A percentile compares a stretch with the other conserved stretches of the same genome.
Conservation (phyloP, 2,888 invertebrate species). For the Epistrophella euchroma region DNA sequence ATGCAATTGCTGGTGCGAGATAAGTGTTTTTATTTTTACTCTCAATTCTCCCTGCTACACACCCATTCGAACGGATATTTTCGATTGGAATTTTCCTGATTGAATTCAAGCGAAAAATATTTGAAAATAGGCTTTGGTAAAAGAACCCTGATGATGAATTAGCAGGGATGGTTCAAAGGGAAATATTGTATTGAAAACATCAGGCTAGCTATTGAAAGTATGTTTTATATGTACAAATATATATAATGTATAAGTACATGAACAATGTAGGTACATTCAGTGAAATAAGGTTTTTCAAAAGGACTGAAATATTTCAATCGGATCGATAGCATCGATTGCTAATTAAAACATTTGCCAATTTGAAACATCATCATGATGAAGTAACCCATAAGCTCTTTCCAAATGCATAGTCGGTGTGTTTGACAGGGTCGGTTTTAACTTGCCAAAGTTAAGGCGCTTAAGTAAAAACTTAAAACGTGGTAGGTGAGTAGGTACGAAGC, state of each 20-base stretch:
- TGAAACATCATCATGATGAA: conserved; percentile 18
- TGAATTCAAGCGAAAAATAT: conserved; percentile 70
- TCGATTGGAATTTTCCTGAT: conserved; percentile 72
- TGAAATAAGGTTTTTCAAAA: conserved; percentile 42
- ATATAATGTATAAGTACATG: too few relatives aligned
- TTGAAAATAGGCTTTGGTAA: conserved; percentile 47
- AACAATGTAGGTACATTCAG: too few relatives aligned
- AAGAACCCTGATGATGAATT: conserved; percentile 1
- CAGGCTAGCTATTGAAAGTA: not conserved
- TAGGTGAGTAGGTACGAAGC: too few relatives aligned
- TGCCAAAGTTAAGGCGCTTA: not conserved
- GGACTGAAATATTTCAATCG: conserved; percentile 44
- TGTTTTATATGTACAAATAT: not conserved
- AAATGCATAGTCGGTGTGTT: not conserved
- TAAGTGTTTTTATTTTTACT: conserved; percentile 38
- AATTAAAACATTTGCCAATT: conserved; percentile 65
- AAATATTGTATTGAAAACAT: conserved; percentile 29
- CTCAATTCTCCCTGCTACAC: not conserved
- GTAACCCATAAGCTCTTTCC: not conserved
- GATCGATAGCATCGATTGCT: conserved; percentile 63
- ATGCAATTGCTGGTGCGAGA: conserved; percentile 46
- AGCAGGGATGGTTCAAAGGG: conserved; percentile 34
- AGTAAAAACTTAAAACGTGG: too few relatives aligned
- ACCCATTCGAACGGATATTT: conserved; percentile 25
- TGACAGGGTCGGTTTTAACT: not conserved